A percentile compares a stretch with the other conserved stretches of the same genome.
Evolutionary conservation across 2,113 vertebrate genomes (phyloP).

Genomic region (Corythornis cristatus): DNA sequence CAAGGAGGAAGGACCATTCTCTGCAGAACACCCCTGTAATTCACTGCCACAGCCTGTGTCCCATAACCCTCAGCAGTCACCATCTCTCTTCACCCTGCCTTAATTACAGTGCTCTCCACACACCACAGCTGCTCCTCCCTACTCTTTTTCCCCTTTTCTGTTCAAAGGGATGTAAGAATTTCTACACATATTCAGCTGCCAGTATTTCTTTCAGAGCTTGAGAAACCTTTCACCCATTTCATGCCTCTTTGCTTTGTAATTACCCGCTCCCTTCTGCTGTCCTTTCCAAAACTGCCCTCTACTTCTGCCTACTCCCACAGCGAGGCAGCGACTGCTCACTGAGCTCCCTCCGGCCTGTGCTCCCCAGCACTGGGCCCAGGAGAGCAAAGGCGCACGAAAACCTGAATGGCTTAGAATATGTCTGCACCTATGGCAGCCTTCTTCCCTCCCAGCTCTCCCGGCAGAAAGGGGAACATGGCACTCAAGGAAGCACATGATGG

Average conservation of each 20-base stretch:
- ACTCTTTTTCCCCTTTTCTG: background rate
- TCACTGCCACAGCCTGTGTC: background rate
- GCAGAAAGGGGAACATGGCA: background rate
- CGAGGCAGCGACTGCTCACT: background rate
- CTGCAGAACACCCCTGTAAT: background rate
- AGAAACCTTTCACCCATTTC: background rate
- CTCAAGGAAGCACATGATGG: background rate
- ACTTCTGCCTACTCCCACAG: background rate
- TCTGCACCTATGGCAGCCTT: background rate
- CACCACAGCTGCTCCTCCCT: background rate
- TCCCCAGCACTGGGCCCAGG: background rate
- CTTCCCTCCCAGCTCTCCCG: background rate
- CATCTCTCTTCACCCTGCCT: background rate
- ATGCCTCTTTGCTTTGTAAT: background rate
- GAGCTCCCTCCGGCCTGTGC: background rate
- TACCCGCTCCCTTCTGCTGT: background rate
- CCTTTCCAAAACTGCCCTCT: background rate
- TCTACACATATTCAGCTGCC: background rate
- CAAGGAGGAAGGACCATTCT: background rate
- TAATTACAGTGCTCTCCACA: background rate
- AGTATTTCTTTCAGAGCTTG: background rate
- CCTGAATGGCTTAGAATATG: background rate
- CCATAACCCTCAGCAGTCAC: background rate
- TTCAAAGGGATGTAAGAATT: background rate
- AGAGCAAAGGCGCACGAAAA: background rate